Percentiles rank a stretch among this genome's conserved stretches.
These are phyloP conservation scores for Cryptosula pallasiana DNA, from an alignment of 2,888 invertebrate species.

Conservation along the genomic window DNA sequence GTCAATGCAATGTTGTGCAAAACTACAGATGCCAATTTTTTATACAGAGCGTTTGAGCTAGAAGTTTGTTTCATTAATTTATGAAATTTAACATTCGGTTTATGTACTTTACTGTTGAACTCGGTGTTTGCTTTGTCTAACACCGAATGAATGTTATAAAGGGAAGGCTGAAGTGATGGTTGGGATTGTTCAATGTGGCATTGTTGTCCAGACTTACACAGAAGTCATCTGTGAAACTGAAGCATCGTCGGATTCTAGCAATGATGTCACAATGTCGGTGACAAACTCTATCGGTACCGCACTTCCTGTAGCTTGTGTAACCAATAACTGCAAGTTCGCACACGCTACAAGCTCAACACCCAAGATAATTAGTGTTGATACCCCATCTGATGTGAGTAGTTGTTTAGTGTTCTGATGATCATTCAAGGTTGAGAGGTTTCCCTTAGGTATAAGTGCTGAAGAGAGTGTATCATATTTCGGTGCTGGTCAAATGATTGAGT, in stretches of 20 bases:
- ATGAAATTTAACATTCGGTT: background rate
- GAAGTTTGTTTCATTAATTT: background rate
- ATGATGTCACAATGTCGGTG: background rate
- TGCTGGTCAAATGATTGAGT: too few relatives aligned
- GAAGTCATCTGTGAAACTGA: constrained; percentile 32
- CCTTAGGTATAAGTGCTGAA: too few relatives aligned
- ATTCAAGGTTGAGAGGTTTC: too few relatives aligned
- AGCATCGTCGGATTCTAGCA: background rate
- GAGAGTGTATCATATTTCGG: too few relatives aligned
- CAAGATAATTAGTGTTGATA: background rate
- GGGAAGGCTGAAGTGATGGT: constrained; percentile 34
- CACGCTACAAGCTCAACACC: background rate
- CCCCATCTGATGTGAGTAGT: background rate
- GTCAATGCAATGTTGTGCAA: background rate
- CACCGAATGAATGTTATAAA: background rate
- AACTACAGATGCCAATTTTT: background rate
- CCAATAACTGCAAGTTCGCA: background rate
- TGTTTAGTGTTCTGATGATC: too few relatives aligned
- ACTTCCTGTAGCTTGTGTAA: background rate
- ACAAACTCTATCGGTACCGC: constrained; percentile 3
- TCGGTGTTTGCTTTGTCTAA: too few relatives aligned
- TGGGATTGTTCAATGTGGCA: constrained; percentile 35
- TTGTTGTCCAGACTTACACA: constrained; percentile 31
- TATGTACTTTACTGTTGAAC: too few relatives aligned
- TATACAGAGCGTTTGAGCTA: too few relatives aligned